Evolutionary conservation across 2,888 invertebrate species (phyloP).

Genomic region (Dryococelus australis): DNA sequence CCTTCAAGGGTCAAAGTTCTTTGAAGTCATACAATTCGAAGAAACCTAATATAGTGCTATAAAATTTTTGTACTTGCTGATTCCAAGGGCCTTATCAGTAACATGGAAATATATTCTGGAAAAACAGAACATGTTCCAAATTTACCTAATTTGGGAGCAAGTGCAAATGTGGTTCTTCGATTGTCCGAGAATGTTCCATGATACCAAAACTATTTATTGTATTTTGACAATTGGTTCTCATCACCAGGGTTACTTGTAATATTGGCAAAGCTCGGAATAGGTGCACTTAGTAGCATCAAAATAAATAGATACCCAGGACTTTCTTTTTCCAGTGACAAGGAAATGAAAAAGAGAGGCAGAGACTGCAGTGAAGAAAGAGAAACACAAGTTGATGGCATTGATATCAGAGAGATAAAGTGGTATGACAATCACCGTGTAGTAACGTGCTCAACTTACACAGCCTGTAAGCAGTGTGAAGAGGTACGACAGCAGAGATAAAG

Average conservation of each 20-base stretch:
- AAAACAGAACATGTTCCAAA: not conserved
- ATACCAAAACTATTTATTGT: not conserved
- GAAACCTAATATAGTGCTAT: not conserved
- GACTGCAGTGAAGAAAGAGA: slow-evolving; percentile 28
- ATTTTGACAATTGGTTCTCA: slow-evolving; percentile 20
- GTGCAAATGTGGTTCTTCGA: not conserved
- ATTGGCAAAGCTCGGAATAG: not conserved
- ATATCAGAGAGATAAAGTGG: slow-evolving; percentile 28
- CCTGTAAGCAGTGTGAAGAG: not conserved
- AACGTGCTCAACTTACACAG: slow-evolving; percentile 19
- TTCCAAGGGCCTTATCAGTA: not conserved
- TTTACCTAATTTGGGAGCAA: not conserved
- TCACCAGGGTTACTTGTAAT: not conserved
- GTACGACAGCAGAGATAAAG: not conserved
- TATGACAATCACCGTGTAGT: slow-evolving; percentile 21
- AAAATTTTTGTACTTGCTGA: slow-evolving; percentile 18
- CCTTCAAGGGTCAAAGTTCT: not conserved
- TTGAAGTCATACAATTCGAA: not conserved
- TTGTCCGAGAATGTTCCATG: not conserved
- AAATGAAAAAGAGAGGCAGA: slow-evolving; percentile 33
- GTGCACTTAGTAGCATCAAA: not conserved
- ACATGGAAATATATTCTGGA: slow-evolving; percentile 21
- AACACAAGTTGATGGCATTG: slow-evolving; percentile 19
- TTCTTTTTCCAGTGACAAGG: not conserved
- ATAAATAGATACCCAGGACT: not conserved